These are phyloP conservation scores for Tanypteryx hageni DNA, from an alignment of 2,888 invertebrate genomes.

Conservation along the genomic window DNA sequence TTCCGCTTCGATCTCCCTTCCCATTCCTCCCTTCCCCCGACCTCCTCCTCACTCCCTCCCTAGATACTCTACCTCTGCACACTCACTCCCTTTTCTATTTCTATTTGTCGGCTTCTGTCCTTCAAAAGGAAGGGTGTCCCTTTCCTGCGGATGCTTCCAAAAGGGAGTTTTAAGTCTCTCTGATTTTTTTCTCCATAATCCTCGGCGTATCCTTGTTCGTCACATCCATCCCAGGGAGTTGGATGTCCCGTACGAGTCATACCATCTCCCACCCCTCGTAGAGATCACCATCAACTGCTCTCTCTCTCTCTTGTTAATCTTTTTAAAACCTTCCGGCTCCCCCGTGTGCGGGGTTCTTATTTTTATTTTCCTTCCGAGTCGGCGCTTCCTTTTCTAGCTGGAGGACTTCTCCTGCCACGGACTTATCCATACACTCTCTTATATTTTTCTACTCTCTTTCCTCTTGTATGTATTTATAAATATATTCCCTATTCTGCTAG, in stretches of 20 bases:
- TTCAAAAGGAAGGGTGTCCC: background rate
- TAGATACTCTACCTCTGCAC: too few relatives aligned
- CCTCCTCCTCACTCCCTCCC: too few relatives aligned
- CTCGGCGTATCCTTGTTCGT: slow-evolving; percentile 45
- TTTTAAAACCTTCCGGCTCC: slow-evolving; percentile 15
- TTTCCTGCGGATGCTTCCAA: background rate
- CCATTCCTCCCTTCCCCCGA: background rate
- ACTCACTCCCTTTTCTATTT: background rate
- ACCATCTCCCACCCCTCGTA: background rate
- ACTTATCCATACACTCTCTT: background rate
- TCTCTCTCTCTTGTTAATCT: slow-evolving; percentile 7
- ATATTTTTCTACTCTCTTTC: background rate
- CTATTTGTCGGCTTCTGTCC: background rate
- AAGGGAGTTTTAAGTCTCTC: background rate
- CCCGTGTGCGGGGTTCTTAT: background rate
- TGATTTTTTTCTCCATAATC: slow-evolving; percentile 6
- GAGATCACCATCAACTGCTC: slow-evolving; percentile 1
- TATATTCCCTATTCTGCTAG: background rate
- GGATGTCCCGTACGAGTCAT: slow-evolving; percentile 20
- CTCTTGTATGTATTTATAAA: background rate
- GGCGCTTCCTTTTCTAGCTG: background rate
- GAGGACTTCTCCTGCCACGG: background rate
- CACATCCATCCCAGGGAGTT: slow-evolving; percentile 38
- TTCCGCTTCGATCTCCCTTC: background rate
- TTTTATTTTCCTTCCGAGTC: background rate